phyloP scores from a whole-genome alignment of 1,140 invertebrate species.

The Zaprionus ghesquierei region DNA sequence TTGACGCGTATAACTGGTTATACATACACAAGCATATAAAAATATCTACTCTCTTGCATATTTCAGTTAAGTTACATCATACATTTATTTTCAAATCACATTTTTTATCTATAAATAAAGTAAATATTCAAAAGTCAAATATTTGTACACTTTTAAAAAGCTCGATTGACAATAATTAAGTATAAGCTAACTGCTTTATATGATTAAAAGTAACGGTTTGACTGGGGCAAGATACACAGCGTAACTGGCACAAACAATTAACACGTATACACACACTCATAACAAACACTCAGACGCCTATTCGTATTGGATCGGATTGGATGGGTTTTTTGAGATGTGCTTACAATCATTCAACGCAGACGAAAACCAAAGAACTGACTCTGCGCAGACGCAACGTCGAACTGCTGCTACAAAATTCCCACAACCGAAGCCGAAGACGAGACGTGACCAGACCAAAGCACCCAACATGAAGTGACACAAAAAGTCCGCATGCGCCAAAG shows the following conservation, averaged over 20 bases:
- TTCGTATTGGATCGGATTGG: background rate
- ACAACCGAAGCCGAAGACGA: background rate
- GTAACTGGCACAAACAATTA: conserved; percentile 14
- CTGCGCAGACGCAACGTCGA: conserved; percentile 36
- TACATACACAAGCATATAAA: background rate
- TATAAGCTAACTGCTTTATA: background rate
- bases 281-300: background rate
- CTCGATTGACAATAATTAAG: too few relatives aligned
- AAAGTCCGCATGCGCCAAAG: conserved; percentile 29
- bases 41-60: too few relatives aligned
- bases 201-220: background rate
- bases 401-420: conserved; percentile 24
- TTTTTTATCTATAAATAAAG: too few relatives aligned
- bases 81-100: too few relatives aligned
- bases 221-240: background rate
- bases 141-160: background rate
- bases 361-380: conserved; percentile 63
- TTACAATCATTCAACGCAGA: conserved; percentile 44
- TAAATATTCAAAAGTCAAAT: too few relatives aligned
- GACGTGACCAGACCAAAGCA: background rate
- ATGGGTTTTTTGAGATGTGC: conserved; percentile 15
- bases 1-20: background rate
- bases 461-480: background rate
- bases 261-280: background rate
- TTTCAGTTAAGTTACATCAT: background rate